Percentiles rank a stretch among this genome's conserved stretches.
phyloP scores from a whole-genome alignment of 2,113 vertebrate species.

The Cyrtonyx montezumae region DNA sequence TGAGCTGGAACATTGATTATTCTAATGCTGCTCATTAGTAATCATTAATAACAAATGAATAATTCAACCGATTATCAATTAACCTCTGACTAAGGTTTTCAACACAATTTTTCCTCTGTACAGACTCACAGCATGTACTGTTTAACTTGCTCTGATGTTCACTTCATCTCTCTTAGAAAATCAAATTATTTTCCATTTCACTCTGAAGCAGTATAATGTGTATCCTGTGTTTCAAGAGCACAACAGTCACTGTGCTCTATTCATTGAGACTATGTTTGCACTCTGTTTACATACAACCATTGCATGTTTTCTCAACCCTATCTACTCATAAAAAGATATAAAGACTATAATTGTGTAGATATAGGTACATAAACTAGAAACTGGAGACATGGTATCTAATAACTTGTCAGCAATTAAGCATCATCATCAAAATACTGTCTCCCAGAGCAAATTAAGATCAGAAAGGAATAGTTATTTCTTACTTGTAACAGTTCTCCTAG shows the following conservation, averaged over 20 bases:
- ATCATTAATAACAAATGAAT: slow-evolving; percentile 76
- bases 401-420: not conserved
- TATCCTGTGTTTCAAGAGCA: not conserved
- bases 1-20: slow-evolving; percentile 73
- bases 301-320: not conserved
- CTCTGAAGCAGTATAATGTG: not conserved
- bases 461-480: not conserved
- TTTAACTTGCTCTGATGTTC: slow-evolving; percentile 50
- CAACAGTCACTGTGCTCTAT: not conserved
- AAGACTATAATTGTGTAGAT: not conserved
- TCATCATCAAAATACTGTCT: not conserved
- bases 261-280: not conserved
- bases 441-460: not conserved
- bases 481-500: not conserved
- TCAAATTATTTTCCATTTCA: slow-evolving; percentile 13
- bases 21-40: slow-evolving; percentile 73
- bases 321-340: not conserved
- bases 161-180: slow-evolving; percentile 10
- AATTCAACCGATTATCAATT: slow-evolving; percentile 72
- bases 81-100: slow-evolving; percentile 61
- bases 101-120: slow-evolving; percentile 25
- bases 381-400: not conserved
- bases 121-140: not conserved
- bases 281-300: not conserved
- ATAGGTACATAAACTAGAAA: not conserved